A percentile compares a stretch with the other conserved stretches of the same genome.
phyloP scores from a whole-genome alignment of 2,797 vertebrate species.

The Pseudopleuronectes americanus region DNA sequence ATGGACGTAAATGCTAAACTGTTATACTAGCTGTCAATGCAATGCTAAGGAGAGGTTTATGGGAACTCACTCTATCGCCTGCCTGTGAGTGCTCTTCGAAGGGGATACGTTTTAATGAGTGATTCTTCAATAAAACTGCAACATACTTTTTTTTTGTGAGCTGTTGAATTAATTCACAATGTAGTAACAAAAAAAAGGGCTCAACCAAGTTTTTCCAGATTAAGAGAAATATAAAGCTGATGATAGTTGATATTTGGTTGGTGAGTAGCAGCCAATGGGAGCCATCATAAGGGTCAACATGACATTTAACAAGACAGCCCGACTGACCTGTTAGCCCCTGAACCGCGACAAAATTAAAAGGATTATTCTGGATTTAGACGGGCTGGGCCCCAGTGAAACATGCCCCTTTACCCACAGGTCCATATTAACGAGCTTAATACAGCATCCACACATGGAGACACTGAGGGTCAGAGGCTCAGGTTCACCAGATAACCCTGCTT shows the following conservation, averaged over 20 bases:
- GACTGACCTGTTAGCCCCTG: background rate
- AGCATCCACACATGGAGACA: conserved; percentile 2
- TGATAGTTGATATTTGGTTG: background rate
- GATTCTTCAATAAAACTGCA: conserved; percentile 1
- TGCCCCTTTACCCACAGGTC: conserved; percentile 14
- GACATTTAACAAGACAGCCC: conserved; percentile 29
- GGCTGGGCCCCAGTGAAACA: background rate
- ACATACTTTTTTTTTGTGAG: background rate
- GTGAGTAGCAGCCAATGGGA: conserved; percentile 2
- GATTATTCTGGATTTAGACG: conserved; percentile 21
- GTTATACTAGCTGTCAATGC: no score
- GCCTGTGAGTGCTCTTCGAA: no score
- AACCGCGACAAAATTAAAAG: conserved; percentile 17
- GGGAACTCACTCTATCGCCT: no score
- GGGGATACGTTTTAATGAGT: no score
- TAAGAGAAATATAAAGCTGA: background rate
- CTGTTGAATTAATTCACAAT: background rate
- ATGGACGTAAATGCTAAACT: no score
- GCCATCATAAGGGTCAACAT: conserved; percentile 2
- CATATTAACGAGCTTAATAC: conserved; percentile 27
- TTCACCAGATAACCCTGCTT: conserved; percentile 20
- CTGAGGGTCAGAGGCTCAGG: conserved; percentile 19
- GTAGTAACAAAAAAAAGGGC: background rate
- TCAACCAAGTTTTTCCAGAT: background rate
- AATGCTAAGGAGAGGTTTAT: no score